A percentile compares a stretch with the other conserved stretches of the same genome.
phyloP scores from a whole-genome alignment of 2,888 invertebrate genomes.

The Cyclophora albipunctata region DNA sequence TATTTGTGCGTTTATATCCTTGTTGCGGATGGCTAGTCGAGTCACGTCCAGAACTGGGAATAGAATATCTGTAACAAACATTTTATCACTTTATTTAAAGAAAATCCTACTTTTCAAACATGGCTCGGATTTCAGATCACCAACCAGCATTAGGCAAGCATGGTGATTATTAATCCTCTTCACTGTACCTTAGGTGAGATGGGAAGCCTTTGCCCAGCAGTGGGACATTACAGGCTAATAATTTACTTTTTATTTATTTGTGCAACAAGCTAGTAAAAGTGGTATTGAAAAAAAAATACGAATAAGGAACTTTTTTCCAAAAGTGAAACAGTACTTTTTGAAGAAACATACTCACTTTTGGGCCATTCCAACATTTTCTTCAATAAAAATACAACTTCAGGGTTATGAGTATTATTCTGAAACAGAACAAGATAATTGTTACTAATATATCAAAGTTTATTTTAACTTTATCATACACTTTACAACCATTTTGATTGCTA shows the following conservation, averaged over 20 bases:
- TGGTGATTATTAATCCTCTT: no score
- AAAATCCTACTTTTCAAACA: no score
- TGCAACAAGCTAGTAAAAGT: background rate
- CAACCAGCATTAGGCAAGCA: no score
- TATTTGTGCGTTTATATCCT: constrained; percentile 69
- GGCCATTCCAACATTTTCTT: constrained; percentile 83
- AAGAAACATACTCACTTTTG: constrained; percentile 63
- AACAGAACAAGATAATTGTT: constrained; percentile 22
- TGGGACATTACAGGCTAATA: no score
- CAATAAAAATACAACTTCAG: constrained; percentile 71
- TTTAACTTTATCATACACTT: no score
- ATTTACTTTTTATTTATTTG: background rate
- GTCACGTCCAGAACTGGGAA: constrained; percentile 94
- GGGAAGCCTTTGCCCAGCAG: no score
- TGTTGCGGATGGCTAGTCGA: constrained; percentile 85
- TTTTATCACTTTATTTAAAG: background rate
- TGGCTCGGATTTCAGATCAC: no score
- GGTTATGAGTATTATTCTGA: constrained; percentile 53
- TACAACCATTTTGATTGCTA: no score
- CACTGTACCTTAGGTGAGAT: no score
- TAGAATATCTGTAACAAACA: constrained; percentile 76
- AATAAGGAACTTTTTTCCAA: no score
- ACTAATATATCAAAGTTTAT: background rate
- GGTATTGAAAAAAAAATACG: no score
- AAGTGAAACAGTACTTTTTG: no score